Conservation (phyloP, 2,888 invertebrate species). For the Xylota segnis region DNA sequence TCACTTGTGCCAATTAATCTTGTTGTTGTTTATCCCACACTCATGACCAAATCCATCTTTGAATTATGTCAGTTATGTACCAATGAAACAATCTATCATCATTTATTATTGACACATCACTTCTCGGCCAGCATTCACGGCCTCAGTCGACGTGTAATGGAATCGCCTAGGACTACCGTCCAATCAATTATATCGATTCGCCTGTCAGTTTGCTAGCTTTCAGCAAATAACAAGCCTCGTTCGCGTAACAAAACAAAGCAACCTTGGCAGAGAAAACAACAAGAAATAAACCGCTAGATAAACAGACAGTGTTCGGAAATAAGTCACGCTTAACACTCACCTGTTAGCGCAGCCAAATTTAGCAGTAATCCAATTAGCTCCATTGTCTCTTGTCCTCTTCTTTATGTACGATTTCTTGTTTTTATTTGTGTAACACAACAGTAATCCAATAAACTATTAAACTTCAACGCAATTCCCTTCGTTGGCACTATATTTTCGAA, state of each 20-base stretch:
- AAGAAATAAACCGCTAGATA: slow-evolving; percentile 32
- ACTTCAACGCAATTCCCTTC: slow-evolving; percentile 39
- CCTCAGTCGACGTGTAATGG: too few relatives aligned
- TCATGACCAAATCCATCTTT: slow-evolving; percentile 25
- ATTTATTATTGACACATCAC: slow-evolving; percentile 54
- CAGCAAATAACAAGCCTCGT: slow-evolving; percentile 19
- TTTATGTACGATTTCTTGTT: slow-evolving; percentile 23
- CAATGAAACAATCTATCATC: slow-evolving; percentile 48
- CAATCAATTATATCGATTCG: slow-evolving; percentile 64
- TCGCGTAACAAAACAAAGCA: background rate
- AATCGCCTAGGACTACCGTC: slow-evolving; percentile 3
- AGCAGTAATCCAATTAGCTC: slow-evolving; percentile 83
- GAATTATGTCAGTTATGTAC: slow-evolving; percentile 22
- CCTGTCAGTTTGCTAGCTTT: slow-evolving; percentile 25
- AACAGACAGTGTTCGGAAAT: slow-evolving; percentile 43
- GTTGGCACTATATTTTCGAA: slow-evolving; percentile 11
- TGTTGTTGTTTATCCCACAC: slow-evolving; percentile 14
- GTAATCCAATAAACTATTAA: slow-evolving; percentile 67
- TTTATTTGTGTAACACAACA: slow-evolving; percentile 23
- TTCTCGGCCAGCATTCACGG: background rate
- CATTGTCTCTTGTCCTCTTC: slow-evolving; percentile 78
- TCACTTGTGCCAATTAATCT: slow-evolving; percentile 35
- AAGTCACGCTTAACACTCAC: slow-evolving; percentile 78
- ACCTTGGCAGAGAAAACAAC: slow-evolving; percentile 21
- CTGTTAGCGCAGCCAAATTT: slow-evolving; percentile 84